Evolutionary conservation across 2,797 vertebrate genomes (phyloP).

Genomic region (Enteromius unitaeniatus): DNA sequence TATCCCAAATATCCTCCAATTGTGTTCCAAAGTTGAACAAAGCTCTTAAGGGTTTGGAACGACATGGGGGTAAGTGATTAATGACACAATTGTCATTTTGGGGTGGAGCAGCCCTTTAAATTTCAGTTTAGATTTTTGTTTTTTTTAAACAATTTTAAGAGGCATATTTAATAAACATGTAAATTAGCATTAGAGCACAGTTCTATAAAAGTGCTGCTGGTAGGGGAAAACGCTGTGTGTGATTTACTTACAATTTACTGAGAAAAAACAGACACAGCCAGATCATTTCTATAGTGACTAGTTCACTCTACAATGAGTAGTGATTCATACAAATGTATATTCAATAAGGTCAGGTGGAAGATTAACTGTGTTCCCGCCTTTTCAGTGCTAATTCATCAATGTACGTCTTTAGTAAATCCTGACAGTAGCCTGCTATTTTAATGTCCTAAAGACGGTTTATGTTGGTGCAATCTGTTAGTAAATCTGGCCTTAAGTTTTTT

Average conservation of each 20-base stretch:
- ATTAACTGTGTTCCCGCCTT: too few species aligned
- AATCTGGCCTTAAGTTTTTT: background rate
- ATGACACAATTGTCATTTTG: too few species aligned
- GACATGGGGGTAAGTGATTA: too few species aligned
- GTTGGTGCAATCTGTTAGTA: background rate
- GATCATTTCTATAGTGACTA: background rate
- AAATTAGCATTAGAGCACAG: background rate
- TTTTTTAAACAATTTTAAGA: background rate
- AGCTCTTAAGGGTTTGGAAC: too few species aligned
- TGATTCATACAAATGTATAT: background rate
- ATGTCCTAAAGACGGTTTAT: background rate
- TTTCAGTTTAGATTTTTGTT: background rate
- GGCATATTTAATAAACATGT: background rate
- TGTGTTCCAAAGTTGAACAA: too few species aligned
- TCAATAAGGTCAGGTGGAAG: background rate
- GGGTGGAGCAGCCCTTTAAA: too few species aligned
- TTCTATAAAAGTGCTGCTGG: background rate
- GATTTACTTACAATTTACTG: background rate
- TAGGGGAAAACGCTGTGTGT: background rate
- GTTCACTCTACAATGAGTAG: background rate
- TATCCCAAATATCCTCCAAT: too few species aligned
- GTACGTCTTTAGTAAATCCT: too few species aligned
- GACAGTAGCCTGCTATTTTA: too few species aligned
- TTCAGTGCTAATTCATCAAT: too few species aligned
- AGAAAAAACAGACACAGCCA: background rate